These are phyloP conservation scores for Psettodes erumei DNA, from an alignment of 2,113 vertebrate genomes.

Conservation along the genomic window DNA sequence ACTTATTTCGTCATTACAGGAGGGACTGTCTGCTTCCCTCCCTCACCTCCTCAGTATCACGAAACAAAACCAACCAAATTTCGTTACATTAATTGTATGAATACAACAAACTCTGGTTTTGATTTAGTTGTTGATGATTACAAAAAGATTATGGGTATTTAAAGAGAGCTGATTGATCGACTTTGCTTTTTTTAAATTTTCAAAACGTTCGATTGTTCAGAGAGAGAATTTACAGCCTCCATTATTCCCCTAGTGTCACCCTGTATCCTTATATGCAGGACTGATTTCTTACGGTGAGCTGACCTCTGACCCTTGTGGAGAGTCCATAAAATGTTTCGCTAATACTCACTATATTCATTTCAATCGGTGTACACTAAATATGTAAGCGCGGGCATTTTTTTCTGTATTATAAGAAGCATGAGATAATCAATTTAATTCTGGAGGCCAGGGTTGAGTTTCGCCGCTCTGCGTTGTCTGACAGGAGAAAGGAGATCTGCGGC, in stretches of 20 bases:
- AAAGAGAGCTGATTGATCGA: background rate
- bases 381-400: background rate
- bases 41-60: background rate
- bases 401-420: background rate
- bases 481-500: slow-evolving; percentile 69
- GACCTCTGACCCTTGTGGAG: slow-evolving; percentile 39
- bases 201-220: background rate
- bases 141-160: background rate
- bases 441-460: slow-evolving; percentile 48
- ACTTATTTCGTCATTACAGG: background rate
- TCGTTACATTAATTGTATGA: background rate
- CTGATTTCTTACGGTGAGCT: background rate
- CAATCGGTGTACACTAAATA: background rate
- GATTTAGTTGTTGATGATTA: background rate
- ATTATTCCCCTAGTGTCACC: background rate
- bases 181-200: background rate
- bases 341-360: background rate
- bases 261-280: background rate
- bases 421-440: slow-evolving; percentile 45
- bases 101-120: background rate
- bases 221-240: background rate
- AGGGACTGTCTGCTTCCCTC: background rate
- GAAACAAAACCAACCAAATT: background rate
- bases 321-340: background rate
- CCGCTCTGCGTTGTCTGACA: slow-evolving; percentile 52